A percentile compares a stretch with the other conserved stretches of the same genome.
phyloP scores from a whole-genome alignment of 2,888 invertebrate species.

The Amiota minor region DNA sequence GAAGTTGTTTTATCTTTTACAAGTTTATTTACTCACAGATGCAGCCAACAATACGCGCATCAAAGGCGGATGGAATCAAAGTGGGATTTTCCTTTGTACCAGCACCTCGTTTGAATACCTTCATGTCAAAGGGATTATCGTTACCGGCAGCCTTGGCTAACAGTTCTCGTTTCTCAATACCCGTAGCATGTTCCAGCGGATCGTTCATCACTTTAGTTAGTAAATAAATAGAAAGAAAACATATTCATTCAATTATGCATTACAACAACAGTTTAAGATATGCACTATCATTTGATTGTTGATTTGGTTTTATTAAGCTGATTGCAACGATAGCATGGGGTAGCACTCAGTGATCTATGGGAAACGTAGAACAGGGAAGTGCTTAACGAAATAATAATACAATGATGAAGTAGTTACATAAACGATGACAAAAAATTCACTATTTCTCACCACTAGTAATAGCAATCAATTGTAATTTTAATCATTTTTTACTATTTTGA shows the following conservation, averaged over 20 bases:
- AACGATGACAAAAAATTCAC: background rate
- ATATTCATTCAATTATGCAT: background rate
- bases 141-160: constrained; percentile 90
- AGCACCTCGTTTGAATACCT: constrained; percentile 84
- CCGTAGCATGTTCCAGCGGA: constrained; percentile 93
- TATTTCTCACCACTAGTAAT: background rate
- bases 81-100: constrained; percentile 91
- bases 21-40: constrained; percentile 79
- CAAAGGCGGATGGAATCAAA: constrained; percentile 91
- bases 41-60: constrained; percentile 93
- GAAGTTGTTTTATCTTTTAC: background rate
- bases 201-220: constrained; percentile 84
- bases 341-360: too few species aligned
- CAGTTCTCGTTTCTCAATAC: constrained; percentile 91
- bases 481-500: background rate
- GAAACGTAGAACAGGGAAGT: too few species aligned
- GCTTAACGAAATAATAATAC: background rate
- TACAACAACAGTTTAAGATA: background rate
- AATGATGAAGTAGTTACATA: constrained; percentile 3
- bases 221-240: constrained; percentile 31
- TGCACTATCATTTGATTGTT: background rate
- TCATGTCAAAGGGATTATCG: constrained; percentile 90
- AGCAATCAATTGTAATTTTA: background rate
- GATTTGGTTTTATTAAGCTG: background rate
- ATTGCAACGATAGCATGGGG: background rate